phyloP scores from a whole-genome alignment of 2,113 vertebrate species.

The Platycercus adscitus region DNA sequence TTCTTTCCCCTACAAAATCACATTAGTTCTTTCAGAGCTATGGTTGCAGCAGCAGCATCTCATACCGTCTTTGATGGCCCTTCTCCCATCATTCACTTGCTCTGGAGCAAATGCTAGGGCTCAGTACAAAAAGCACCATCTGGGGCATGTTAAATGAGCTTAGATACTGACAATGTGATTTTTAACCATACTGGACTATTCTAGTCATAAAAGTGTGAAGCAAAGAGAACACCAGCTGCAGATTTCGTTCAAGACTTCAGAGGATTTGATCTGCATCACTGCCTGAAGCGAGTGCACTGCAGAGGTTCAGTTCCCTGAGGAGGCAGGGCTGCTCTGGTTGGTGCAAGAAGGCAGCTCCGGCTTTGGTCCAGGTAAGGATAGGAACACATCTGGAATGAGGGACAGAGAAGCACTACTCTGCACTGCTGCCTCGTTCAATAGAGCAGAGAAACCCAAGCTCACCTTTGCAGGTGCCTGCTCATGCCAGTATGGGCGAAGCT shows the following conservation, averaged over 20 bases:
- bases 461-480: background rate
- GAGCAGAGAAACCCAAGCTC: background rate
- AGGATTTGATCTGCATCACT: too few species aligned
- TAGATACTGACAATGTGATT: background rate
- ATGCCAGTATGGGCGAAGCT: accelerated
- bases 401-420: background rate
- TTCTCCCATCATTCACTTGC: background rate
- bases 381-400: background rate
- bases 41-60: background rate
- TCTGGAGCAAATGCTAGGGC: background rate
- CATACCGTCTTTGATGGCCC: background rate
- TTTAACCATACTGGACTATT: background rate
- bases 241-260: background rate
- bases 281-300: background rate
- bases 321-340: background rate
- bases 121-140: background rate
- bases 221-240: background rate
- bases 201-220: background rate
- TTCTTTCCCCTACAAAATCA: background rate
- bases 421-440: background rate
- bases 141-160: background rate
- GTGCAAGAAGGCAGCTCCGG: background rate
- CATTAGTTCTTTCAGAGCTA: background rate
- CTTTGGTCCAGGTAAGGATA: accelerated
- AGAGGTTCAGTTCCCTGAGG: accelerated